Conservation (phyloP, 1,140 invertebrate genomes). For the Drosophila grimshawi region DNA sequence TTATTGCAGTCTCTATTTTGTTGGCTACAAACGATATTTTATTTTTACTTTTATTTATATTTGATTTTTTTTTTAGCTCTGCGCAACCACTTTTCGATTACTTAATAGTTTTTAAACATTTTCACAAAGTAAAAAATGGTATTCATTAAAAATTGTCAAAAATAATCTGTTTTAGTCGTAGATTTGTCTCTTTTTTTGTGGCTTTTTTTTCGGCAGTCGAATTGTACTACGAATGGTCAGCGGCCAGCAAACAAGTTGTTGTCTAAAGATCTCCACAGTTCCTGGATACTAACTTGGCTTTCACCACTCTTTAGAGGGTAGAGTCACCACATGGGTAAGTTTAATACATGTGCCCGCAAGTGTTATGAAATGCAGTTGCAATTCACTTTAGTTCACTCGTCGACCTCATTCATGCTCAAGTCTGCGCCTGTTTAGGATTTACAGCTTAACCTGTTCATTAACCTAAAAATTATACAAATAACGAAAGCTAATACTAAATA, state of each 20-base stretch:
- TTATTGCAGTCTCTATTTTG: constrained; percentile 9
- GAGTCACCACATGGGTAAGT: constrained; percentile 13
- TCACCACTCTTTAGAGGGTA: constrained; percentile 16
- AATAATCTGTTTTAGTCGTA: background rate
- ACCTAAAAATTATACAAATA: background rate
- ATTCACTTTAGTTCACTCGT: constrained; percentile 7
- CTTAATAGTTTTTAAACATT: background rate
- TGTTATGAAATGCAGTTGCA: constrained; percentile 36
- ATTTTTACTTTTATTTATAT: constrained; percentile 19
- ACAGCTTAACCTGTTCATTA: background rate
- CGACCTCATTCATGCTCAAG: constrained; percentile 2
- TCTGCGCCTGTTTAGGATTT: constrained; percentile 15
- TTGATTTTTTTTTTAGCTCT: constrained; percentile 42
- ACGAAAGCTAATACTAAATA: background rate
- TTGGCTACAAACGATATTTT: constrained; percentile 27
- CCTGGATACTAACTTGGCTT: constrained; percentile 21
- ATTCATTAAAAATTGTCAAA: background rate
- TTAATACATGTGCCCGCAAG: constrained; percentile 20
- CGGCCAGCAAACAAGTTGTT: constrained; percentile 37
- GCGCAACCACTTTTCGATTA: constrained; percentile 58
- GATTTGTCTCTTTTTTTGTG: constrained; percentile 1
- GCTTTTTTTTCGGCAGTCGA: constrained; percentile 34
- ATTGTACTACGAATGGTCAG: constrained; percentile 8
- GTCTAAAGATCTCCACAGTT: background rate
- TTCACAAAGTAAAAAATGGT: too few species aligned